Conservation (phyloP, 2,113 vertebrate genomes). For the Brachypodius melanocephalos region DNA sequence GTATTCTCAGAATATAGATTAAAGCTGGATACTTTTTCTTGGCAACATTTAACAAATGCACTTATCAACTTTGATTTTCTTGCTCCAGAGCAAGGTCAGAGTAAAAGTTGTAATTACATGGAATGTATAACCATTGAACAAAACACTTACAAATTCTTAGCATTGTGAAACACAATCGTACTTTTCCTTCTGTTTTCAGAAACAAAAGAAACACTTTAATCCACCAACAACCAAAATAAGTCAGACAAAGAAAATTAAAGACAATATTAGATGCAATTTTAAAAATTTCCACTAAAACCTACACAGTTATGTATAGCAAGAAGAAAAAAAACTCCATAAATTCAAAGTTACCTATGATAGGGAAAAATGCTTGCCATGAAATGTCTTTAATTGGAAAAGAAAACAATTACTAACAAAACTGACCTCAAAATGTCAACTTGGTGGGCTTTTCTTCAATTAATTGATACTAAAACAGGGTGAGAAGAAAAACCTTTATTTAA, state of each 20-base stretch:
- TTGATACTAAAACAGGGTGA: not conserved
- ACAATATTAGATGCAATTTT: not conserved
- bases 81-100: not conserved
- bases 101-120: not conserved
- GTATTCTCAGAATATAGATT: not conserved
- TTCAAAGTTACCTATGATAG: not conserved
- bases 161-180: not conserved
- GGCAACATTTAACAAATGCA: not conserved
- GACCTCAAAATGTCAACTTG: not conserved
- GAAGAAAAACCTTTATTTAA: not conserved
- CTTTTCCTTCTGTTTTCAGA: not conserved
- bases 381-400: not conserved
- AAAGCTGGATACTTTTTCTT: not conserved
- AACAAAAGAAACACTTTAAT: not conserved
- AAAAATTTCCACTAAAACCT: not conserved
- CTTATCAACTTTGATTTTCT: not conserved
- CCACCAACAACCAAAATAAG: not conserved
- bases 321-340: not conserved
- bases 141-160: not conserved
- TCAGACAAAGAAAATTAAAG: not conserved
- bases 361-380: not conserved
- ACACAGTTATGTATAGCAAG: not conserved
- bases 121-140: not conserved
- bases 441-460: not conserved
- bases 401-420: not conserved